phyloP scores from a whole-genome alignment of 2,888 invertebrate species.

The Papilio protenor region DNA sequence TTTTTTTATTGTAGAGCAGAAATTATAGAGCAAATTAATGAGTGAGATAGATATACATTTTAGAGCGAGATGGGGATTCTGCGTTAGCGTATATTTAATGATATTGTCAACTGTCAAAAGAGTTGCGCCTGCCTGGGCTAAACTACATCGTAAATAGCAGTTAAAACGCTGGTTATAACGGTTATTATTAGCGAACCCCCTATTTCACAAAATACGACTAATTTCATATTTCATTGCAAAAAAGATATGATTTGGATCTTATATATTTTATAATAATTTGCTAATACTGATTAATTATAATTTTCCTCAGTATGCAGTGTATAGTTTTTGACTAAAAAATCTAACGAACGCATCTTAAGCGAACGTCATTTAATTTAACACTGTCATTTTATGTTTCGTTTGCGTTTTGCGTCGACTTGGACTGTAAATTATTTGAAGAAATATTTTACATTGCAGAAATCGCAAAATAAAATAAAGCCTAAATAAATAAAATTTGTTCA shows the following conservation, averaged over 20 bases:
- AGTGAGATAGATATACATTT: too few relatives aligned
- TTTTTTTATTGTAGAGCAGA: too few relatives aligned
- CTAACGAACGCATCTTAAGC: constrained; percentile 30
- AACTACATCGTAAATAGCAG: constrained; percentile 30
- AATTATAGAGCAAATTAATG: too few relatives aligned
- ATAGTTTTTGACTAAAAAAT: neutral
- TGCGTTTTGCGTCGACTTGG: constrained; percentile 35
- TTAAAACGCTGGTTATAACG: constrained; percentile 10
- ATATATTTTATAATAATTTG: neutral
- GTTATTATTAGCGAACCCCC: neutral
- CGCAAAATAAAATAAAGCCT: neutral
- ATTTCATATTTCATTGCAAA: neutral
- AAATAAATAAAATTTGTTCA: neutral
- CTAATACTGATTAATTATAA: neutral
- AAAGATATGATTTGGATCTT: neutral
- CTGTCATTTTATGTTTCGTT: constrained; percentile 24
- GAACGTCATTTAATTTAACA: constrained; percentile 25
- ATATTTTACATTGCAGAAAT: constrained; percentile 21
- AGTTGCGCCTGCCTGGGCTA: too few relatives aligned
- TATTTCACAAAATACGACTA: neutral
- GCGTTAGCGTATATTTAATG: too few relatives aligned
- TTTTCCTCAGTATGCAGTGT: neutral
- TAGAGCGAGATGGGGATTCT: too few relatives aligned
- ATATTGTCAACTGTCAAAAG: too few relatives aligned
- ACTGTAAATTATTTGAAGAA: constrained; percentile 26